Base-by-base conservation (phyloP, 1,140 invertebrate genomes). In the Colletes gigas region DNA sequence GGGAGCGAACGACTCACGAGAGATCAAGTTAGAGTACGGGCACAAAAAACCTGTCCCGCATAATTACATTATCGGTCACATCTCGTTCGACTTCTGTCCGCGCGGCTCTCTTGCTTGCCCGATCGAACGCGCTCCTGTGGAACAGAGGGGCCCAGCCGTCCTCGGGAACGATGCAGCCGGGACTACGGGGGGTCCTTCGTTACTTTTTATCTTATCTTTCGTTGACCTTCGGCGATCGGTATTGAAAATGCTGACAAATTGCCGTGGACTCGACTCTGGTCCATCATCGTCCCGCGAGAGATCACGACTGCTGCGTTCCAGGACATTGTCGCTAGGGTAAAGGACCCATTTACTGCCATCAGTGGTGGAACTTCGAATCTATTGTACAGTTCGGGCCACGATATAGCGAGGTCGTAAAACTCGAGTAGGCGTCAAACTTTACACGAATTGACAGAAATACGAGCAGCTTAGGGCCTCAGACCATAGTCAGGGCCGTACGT, bases 31-130 rank as follows among this genome's bases (percentile, higher is more conserved):
- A 81, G 81, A 84, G 73, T 60, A 73, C 67, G 63, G 70, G 65
- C 67, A 86, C 88, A 86, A 91, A 91, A 90, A 91, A 91, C 90
- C 86, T 88, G 90, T 91, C 90, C 83, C 76, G 89, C 87, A 90
- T 90, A 89, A 91, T 91, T 90, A 88, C 86, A 89, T 91, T 90
- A 91, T 91, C 90, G 90, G 85, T 89, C 88, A 90, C 86, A 90
- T 91, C 88, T 89, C 83, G 88, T 81, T 84, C 85, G 84, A 90
- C 83, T 90, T 90, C 87, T 90, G 84, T 90, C 85, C 79, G 76
- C 55, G 39, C 62, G 57, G 68, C 68, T 57, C 12, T 74, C 19
- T 69, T 66, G 69, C 52, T 59, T 71, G 73, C 67, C 60, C 47
- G 62, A 75, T 60, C 50, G 62, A 82, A 83, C 62, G 69, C 69